Conservation (phyloP, 2,797 vertebrate species). For the Toxotes lorentzi region DNA sequence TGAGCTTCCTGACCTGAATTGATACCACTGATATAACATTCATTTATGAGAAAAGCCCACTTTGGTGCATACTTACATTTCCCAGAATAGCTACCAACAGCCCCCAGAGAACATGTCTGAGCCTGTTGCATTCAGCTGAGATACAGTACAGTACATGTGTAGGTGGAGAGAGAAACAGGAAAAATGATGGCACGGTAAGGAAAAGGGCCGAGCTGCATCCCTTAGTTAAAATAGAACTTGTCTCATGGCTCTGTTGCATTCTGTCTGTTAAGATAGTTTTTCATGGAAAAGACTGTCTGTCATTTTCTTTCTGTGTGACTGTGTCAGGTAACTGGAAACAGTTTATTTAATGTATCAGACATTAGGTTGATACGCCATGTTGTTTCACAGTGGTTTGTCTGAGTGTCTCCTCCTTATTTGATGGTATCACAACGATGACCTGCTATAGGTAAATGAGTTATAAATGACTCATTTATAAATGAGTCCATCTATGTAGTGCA, state of each 20-base stretch:
- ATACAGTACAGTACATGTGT: conserved; percentile 37
- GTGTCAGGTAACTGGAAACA: conserved; percentile 1
- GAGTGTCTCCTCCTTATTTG: not conserved
- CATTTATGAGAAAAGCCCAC: conserved; percentile 9
- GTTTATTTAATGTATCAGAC: not conserved
- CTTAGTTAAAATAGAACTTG: not conserved
- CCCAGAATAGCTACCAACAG: conserved; percentile 24
- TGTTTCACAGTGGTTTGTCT: not conserved
- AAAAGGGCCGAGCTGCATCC: not conserved
- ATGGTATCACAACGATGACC: not conserved
- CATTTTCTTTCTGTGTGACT: not conserved
- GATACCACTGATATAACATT: not conserved
- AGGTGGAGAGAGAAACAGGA: conserved; percentile 41
- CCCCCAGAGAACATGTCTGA: conserved; percentile 36
- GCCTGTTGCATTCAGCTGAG: conserved; percentile 44
- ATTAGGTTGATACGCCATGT: not conserved
- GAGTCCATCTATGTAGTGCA: not conserved
- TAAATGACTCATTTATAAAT: too few species aligned
- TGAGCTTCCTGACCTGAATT: not conserved
- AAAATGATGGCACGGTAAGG: conserved; percentile 6
- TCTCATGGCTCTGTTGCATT: not conserved
- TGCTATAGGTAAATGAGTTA: not conserved
- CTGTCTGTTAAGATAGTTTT: not conserved
- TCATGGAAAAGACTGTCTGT: not conserved
- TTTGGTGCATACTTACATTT: conserved; percentile 13